Evolutionary conservation across 2,797 vertebrate genomes (phyloP).

Genomic region (Gouania willdenowi): DNA sequence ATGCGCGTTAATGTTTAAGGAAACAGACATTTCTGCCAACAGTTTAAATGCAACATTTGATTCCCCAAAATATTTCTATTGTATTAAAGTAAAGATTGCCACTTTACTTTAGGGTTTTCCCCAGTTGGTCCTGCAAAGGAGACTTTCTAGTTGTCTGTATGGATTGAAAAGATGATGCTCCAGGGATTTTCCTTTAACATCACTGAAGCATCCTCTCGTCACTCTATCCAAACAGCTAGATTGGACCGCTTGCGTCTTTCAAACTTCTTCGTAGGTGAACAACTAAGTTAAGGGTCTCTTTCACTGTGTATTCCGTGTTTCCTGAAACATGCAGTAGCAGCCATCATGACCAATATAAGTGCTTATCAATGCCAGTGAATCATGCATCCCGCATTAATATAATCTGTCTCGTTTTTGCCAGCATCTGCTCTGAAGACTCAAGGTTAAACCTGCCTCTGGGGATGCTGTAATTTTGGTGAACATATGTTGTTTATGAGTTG

Average conservation of each 20-base stretch:
- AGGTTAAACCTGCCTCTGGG: constrained; percentile 72
- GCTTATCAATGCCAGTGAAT: constrained; percentile 37
- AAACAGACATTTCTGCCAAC: too few species aligned
- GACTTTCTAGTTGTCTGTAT: too few species aligned
- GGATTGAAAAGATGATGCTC: too few species aligned
- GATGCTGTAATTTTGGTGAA: constrained; percentile 57
- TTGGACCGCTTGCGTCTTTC: constrained; percentile 15
- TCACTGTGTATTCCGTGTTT: not conserved
- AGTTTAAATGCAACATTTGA: too few species aligned
- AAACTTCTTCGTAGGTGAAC: constrained; percentile 26
- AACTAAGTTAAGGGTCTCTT: constrained; percentile 5
- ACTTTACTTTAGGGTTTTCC: too few species aligned
- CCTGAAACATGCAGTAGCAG: constrained; percentile 10
- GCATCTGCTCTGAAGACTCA: constrained; percentile 69
- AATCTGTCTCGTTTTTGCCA: constrained; percentile 58
- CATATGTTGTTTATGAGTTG: constrained; percentile 77
- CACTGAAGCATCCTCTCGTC: not conserved
- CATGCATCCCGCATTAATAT: constrained; percentile 50
- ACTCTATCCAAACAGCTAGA: constrained; percentile 8
- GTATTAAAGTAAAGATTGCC: too few species aligned
- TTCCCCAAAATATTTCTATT: too few species aligned
- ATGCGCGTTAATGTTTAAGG: too few species aligned
- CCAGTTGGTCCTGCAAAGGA: too few species aligned
- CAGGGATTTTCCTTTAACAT: constrained; percentile 13
- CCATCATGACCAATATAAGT: constrained; percentile 27